A percentile compares a stretch with the other conserved stretches of the same genome.
phyloP scores from a whole-genome alignment of 2,888 invertebrate genomes.

The Rhopalosiphum nymphaeae region DNA sequence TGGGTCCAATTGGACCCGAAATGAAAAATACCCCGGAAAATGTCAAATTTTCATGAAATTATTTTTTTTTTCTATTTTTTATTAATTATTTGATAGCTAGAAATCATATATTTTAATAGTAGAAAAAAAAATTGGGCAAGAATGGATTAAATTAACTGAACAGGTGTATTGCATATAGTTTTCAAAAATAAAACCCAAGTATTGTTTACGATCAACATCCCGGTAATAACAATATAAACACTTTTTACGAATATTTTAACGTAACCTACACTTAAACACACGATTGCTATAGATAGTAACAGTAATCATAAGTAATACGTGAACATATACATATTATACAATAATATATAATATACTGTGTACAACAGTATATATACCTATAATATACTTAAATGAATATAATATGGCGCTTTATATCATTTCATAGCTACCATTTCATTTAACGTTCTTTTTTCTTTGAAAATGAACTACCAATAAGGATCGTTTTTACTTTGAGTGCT shows the following conservation, averaged over 20 bases:
- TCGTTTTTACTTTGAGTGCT: not conserved
- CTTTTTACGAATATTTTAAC: not conserved
- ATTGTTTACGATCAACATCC: not conserved
- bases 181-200: not conserved
- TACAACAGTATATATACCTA: not conserved
- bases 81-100: no score
- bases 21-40: no score
- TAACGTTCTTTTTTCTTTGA: not conserved
- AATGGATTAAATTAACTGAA: not conserved
- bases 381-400: not conserved
- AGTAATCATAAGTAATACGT: not conserved
- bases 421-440: not conserved
- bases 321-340: not conserved
- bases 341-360: no score
- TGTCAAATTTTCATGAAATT: no score
- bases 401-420: not conserved
- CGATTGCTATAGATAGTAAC: not conserved
- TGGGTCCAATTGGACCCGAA: no score
- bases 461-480: not conserved
- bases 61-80: no score
- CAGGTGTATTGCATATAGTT: not conserved
- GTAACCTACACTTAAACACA: not conserved
- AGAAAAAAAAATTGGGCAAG: no score
- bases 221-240: not conserved
- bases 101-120: no score